phyloP scores from a whole-genome alignment of 2,113 vertebrate genomes.

The Chauna torquata region DNA sequence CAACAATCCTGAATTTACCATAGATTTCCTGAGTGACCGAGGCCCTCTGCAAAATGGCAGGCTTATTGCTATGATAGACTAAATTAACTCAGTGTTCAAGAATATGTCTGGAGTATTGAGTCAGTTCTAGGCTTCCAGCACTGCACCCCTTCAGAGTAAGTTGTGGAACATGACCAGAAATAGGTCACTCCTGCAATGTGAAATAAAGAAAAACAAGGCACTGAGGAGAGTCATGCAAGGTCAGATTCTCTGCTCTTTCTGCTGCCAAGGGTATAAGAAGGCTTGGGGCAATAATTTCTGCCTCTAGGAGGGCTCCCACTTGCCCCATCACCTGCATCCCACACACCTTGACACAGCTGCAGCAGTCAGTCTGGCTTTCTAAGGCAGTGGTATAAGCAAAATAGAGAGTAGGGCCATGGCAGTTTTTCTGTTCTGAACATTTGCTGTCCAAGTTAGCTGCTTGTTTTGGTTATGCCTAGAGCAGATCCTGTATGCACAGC shows the following conservation, averaged over 20 bases:
- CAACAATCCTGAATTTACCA: neutral
- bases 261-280: neutral
- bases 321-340: neutral
- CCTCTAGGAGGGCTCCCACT: neutral
- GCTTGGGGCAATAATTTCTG: neutral
- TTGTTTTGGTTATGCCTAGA: constrained; percentile 61
- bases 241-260: neutral
- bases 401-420: neutral
- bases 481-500: constrained; percentile 20
- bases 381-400: constrained; percentile 5
- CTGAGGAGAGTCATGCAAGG: neutral
- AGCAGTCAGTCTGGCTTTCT: neutral
- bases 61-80: neutral
- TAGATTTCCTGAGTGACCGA: neutral
- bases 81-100: neutral
- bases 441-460: constrained; percentile 10
- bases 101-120: neutral
- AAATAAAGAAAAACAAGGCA: neutral
- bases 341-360: neutral
- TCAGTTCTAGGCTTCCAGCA: neutral
- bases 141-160: neutral
- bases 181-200: neutral
- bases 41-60: neutral
- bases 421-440: constrained; percentile 35
- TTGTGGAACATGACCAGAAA: neutral